These are phyloP conservation scores for Antheraea assamensis DNA, from an alignment of 2,888 invertebrate genomes.

Conservation along the genomic window DNA sequence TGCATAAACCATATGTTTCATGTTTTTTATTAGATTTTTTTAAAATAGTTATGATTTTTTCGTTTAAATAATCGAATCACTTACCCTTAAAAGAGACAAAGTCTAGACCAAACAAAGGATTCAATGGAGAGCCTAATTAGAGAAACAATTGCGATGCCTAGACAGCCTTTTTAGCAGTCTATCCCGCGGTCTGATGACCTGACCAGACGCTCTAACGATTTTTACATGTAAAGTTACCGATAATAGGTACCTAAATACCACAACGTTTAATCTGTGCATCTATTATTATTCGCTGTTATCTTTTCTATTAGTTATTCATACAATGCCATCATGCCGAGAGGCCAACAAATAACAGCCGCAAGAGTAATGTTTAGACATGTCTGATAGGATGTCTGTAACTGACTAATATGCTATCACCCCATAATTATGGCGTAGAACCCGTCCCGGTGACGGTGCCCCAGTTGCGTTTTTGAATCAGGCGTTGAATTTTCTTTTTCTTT, in stretches of 20 bases:
- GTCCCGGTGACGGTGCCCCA: too few relatives aligned
- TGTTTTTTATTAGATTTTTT: too few relatives aligned
- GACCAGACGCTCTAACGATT: constrained; percentile 26
- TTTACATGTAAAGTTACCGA: constrained; percentile 19
- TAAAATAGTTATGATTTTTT: too few relatives aligned
- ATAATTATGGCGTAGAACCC: too few relatives aligned
- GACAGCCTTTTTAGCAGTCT: constrained; percentile 54
- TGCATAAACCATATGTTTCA: too few relatives aligned
- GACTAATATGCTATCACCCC: too few relatives aligned
- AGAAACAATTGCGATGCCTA: constrained; percentile 43
- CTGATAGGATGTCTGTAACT: too few relatives aligned
- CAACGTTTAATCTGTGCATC: neutral
- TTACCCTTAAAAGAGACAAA: constrained; percentile 57
- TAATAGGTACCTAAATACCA: neutral
- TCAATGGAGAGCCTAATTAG: constrained; percentile 56
- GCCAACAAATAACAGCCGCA: too few relatives aligned
- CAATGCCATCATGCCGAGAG: too few relatives aligned
- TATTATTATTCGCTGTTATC: neutral
- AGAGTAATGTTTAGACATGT: too few relatives aligned
- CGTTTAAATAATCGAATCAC: constrained; percentile 22
- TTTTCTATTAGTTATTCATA: neutral
- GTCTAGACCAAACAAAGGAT: constrained; percentile 54
- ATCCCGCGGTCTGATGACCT: constrained; percentile 36
- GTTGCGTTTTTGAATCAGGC: too few relatives aligned
- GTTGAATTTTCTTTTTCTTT: too few relatives aligned